Evolutionary conservation across 2,888 invertebrate genomes (phyloP).

Genomic region (Zaprionus bogoriensis): DNA sequence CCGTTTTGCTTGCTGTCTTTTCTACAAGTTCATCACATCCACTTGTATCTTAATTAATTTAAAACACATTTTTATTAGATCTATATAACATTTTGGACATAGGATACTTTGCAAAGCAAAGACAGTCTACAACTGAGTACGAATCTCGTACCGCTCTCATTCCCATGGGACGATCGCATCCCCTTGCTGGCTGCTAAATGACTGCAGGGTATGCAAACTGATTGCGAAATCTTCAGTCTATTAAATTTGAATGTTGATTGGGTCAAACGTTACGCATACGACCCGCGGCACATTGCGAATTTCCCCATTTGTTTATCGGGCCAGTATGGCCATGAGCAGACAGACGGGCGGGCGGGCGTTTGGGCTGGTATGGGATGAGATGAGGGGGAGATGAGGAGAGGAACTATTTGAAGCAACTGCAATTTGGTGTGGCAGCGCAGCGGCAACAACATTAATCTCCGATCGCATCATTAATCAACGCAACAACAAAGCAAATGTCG

Average conservation of each 20-base stretch:
- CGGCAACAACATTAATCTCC: slow-evolving; percentile 63
- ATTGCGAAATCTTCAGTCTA: slow-evolving; percentile 1
- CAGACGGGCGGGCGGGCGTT: too few relatives aligned
- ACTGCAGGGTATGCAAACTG: slow-evolving; percentile 1
- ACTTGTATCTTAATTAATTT: too few relatives aligned
- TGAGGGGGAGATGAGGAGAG: not conserved
- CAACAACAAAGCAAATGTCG: slow-evolving; percentile 41
- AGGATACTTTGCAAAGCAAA: too few relatives aligned
- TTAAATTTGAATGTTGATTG: slow-evolving; percentile 8
- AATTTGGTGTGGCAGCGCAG: slow-evolving; percentile 38
- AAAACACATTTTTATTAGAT: too few relatives aligned
- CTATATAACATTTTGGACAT: too few relatives aligned
- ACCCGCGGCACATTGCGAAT: slow-evolving; percentile 17
- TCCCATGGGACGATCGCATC: not conserved
- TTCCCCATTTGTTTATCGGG: slow-evolving; percentile 30
- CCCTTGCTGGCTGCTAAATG: not conserved
- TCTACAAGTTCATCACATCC: too few relatives aligned
- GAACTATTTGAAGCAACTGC: slow-evolving; percentile 48
- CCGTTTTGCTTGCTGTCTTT: too few relatives aligned
- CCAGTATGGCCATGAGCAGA: slow-evolving; percentile 20
- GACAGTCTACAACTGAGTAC: too few relatives aligned
- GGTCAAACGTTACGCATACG: slow-evolving; percentile 25
- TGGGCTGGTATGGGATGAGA: too few relatives aligned
- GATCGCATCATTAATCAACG: slow-evolving; percentile 66
- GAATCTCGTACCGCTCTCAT: not conserved